These are phyloP conservation scores for Aphodius granarius DNA, from an alignment of 2,888 invertebrate species.

Conservation along the genomic window DNA sequence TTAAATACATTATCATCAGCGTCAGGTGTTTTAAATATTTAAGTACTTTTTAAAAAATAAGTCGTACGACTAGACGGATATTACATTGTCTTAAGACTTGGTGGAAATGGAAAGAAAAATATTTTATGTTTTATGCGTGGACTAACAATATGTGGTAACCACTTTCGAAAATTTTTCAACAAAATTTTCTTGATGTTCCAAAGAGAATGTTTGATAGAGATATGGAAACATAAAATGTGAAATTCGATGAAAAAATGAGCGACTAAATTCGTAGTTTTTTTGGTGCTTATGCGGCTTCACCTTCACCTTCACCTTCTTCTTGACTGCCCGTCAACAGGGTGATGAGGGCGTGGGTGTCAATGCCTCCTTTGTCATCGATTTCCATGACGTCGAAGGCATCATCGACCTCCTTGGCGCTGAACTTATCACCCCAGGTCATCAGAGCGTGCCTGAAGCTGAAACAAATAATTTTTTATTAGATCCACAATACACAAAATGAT, in stretches of 20 bases:
- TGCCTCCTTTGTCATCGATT: slow-evolving; percentile 87
- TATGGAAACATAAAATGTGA: background rate
- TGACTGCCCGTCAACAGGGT: slow-evolving; percentile 85
- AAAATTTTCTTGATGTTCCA: background rate
- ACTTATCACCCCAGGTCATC: slow-evolving; percentile 93
- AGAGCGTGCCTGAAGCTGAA: slow-evolving; percentile 82
- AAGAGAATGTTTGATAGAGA: background rate
- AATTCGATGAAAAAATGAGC: background rate
- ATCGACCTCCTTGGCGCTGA: slow-evolving; percentile 84
- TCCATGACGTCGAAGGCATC: slow-evolving; percentile 93
- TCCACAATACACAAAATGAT: background rate
- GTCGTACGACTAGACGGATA: background rate
- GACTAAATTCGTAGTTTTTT: background rate
- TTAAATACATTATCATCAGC: background rate
- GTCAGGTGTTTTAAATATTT: background rate
- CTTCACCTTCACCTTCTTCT: slow-evolving; percentile 72
- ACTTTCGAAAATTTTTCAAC: background rate
- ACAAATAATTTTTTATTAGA: slow-evolving; percentile 23
- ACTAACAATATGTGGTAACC: slow-evolving; percentile 16
- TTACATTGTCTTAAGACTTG: background rate
- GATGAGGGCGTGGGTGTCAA: slow-evolving; percentile 86
- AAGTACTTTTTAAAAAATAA: background rate
- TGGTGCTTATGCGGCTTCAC: slow-evolving; percentile 50
- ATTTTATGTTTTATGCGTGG: background rate
- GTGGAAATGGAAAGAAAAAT: background rate